Conservation (phyloP, 2,113 vertebrate genomes). For the Neoarius graeffei region DNA sequence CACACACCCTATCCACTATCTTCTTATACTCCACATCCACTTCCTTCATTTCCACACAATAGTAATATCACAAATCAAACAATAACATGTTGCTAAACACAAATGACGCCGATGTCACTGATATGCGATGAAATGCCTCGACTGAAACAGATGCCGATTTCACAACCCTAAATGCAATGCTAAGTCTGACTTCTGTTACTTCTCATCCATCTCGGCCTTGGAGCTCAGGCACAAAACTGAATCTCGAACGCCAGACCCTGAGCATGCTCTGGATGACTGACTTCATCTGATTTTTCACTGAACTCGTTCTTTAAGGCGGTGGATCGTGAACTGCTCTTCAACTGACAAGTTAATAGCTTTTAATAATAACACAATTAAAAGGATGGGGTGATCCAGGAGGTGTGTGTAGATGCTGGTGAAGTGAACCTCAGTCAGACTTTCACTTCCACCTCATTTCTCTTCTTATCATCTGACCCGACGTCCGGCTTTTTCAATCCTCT, state of each 20-base stretch:
- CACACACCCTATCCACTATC: neutral
- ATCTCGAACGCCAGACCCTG: neutral
- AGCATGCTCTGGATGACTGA: neutral
- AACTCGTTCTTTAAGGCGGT: neutral
- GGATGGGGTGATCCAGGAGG: slow-evolving; percentile 21
- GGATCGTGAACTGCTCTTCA: slow-evolving; percentile 18
- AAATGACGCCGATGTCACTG: neutral
- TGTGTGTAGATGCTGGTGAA: slow-evolving; percentile 25
- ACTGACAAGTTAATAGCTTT: slow-evolving; percentile 54
- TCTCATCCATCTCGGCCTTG: neutral
- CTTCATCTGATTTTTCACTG: neutral
- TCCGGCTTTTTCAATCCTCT: neutral
- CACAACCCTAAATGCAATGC: neutral
- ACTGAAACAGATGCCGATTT: neutral
- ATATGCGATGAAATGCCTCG: neutral
- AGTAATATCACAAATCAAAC: neutral
- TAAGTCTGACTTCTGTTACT: neutral
- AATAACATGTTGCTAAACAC: neutral
- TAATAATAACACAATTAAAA: slow-evolving; percentile 61
- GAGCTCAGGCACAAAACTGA: neutral
- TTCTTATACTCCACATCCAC: too few species aligned
- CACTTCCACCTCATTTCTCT: neutral
- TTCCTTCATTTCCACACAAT: neutral
- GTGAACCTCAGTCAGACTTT: neutral
- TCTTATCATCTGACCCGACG: neutral